Evolutionary conservation across 1,140 invertebrate genomes (phyloP), one percentile per base, ranked within the genome.

Genomic region (Homalodisca vitripennis): DNA sequence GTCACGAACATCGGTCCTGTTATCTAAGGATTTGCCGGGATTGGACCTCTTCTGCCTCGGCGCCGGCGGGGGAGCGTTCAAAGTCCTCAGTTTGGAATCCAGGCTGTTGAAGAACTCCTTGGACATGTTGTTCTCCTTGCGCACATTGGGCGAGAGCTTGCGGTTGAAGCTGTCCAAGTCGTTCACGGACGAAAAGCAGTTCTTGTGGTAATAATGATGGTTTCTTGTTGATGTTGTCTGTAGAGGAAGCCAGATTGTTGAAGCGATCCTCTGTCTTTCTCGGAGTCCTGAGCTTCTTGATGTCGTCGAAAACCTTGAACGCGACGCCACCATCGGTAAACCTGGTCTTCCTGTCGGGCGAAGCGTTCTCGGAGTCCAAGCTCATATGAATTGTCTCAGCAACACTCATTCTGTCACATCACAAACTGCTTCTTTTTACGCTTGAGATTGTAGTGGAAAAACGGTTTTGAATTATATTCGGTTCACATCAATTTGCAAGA

Each of bases 1-100:
- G 90, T 92, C 46, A 92, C 85, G 74, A 93, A 93, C 69, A 76
- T 70, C 1, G 75, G 75, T 67, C 72, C n/a, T 55, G 53, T 71
- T 63, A 17, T 74, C 73, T 29, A 70, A 48, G 55, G 66, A 32
- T 12, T 30, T 60, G 31, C 26, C 46, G 34, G 26, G 47, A 41
- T 10, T 17, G 6, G 53, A 41, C 22, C 68, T 47, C 20, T 62
- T 30, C 14, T 22, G 27, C 27, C 48, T 30, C 48, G 31, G 82
- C 17, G 6, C 17, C 6, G 6, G 6, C 34, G 17, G 6, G 34
- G 6, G 6, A 57, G 87, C 84, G 67, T 86, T 82, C 13, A 89
- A 79, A 27, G 84, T 83, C 20, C 83, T 80, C 20, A 90, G 77
- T 75, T 89, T 89, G 1, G 85, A 83, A 72, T 89, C 87, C 24